Evolutionary conservation across 2,888 invertebrate species (phyloP).

Genomic region (Meteorus cinctellus): DNA sequence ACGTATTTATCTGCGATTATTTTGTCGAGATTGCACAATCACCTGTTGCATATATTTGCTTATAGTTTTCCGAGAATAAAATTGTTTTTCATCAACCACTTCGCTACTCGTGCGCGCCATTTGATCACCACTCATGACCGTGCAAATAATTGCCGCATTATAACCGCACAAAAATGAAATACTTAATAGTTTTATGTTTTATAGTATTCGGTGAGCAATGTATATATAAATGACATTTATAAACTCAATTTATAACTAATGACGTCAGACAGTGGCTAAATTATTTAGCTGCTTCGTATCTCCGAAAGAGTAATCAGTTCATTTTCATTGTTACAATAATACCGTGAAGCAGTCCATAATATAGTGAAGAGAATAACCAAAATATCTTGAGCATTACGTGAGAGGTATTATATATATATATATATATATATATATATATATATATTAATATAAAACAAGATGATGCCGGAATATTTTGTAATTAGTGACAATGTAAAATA

Average conservation of each 20-base stretch:
- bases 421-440: not conserved
- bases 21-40: conserved; percentile 7
- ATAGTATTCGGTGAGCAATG: not conserved
- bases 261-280: not conserved
- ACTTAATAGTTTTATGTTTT: not conserved
- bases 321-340: no score
- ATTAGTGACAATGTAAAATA: conserved; percentile 23
- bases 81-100: not conserved
- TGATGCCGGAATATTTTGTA: conserved; percentile 24
- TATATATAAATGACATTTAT: not conserved
- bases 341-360: no score
- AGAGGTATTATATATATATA: not conserved
- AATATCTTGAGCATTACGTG: not conserved
- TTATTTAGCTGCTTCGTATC: not conserved
- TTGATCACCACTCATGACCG: not conserved
- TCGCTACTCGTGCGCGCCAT: not conserved
- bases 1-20: not conserved
- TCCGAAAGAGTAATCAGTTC: not conserved
- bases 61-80: not conserved
- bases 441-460: not conserved
- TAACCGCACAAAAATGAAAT: not conserved
- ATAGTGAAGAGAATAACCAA: not conserved
- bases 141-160: not conserved
- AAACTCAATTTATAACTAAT: not conserved
- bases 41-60: conserved; percentile 7